A percentile compares a stretch with the other conserved stretches of the same genome.
These are phyloP conservation scores for Carcina quercana DNA, from an alignment of 2,888 invertebrate species.

Conservation along the genomic window DNA sequence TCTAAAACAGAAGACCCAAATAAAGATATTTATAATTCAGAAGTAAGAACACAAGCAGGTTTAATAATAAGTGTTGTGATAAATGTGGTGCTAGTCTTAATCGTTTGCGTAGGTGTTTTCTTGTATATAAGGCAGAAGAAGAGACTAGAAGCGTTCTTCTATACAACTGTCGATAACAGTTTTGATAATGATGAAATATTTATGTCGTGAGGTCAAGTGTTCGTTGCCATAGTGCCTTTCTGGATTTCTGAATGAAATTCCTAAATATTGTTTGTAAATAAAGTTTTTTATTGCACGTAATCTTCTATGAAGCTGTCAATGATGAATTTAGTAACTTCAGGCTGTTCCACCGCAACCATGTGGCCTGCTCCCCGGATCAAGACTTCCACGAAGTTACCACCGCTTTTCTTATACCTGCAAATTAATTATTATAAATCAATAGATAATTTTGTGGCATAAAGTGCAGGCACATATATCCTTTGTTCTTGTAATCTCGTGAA, in stretches of 20 bases:
- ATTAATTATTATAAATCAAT: too few species aligned
- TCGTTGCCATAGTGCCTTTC: too few species aligned
- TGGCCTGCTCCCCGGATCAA: slow-evolving; percentile 74
- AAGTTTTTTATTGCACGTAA: slow-evolving; percentile 22
- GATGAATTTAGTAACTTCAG: slow-evolving; percentile 35
- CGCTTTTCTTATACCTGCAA: slow-evolving; percentile 66
- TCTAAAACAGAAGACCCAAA: too few species aligned
- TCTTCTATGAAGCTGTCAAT: slow-evolving; percentile 30
- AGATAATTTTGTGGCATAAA: too few species aligned
- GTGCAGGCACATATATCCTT: too few species aligned
- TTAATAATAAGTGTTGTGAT: slow-evolving; percentile 39
- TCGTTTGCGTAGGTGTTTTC: slow-evolving; percentile 26
- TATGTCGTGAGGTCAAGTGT: slow-evolving; percentile 5
- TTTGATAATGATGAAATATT: slow-evolving; percentile 19
- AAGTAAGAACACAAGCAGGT: too few species aligned
- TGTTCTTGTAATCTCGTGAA: too few species aligned
- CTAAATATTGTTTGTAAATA: neutral
- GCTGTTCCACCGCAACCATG: slow-evolving; percentile 71
- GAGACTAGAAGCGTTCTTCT: slow-evolving; percentile 31
- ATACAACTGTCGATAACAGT: slow-evolving; percentile 32
- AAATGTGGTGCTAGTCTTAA: slow-evolving; percentile 36
- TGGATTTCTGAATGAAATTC: too few species aligned
- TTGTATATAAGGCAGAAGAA: slow-evolving; percentile 34
- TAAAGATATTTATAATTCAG: too few species aligned
- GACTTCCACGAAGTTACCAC: slow-evolving; percentile 64